phyloP scores from a whole-genome alignment of 2,888 invertebrate genomes.

The Cephus pulcher region DNA sequence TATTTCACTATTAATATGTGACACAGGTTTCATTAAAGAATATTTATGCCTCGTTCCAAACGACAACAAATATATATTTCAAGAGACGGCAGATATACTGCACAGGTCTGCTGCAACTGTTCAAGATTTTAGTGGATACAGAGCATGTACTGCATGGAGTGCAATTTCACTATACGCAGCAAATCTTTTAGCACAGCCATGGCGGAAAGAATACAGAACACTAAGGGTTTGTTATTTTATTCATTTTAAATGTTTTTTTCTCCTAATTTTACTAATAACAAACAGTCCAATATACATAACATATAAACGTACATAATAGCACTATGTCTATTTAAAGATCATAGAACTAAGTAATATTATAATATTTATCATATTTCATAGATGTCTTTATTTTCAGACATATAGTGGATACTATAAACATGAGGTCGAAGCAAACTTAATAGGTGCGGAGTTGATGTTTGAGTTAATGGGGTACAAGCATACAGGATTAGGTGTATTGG shows the following conservation, averaged over 20 bases:
- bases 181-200: conserved; percentile 87
- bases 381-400: conserved; percentile 69
- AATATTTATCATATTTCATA: conserved; percentile 6
- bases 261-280: conserved; percentile 9
- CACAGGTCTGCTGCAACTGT: conserved; percentile 78
- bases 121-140: conserved; percentile 83
- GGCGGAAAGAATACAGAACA: conserved; percentile 87
- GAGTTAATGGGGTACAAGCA: conserved; percentile 86
- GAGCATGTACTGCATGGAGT: conserved; percentile 85
- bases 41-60: conserved; percentile 83
- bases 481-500: conserved; percentile 70
- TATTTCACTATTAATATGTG: not conserved
- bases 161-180: conserved; percentile 87
- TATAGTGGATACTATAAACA: conserved; percentile 91
- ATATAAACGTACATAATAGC: not conserved
- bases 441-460: conserved; percentile 82
- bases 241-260: not conserved
- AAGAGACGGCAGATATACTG: conserved; percentile 81
- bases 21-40: conserved; percentile 79
- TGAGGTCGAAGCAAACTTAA: conserved; percentile 84
- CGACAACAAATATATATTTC: conserved; percentile 81
- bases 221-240: conserved; percentile 74
- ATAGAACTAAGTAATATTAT: not conserved
- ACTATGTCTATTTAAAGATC: not conserved
- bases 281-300: not conserved